Evolutionary conservation across 2,888 invertebrate genomes (phyloP), one percentile per base, ranked within the genome.

Genomic region (Ctena decussata): DNA sequence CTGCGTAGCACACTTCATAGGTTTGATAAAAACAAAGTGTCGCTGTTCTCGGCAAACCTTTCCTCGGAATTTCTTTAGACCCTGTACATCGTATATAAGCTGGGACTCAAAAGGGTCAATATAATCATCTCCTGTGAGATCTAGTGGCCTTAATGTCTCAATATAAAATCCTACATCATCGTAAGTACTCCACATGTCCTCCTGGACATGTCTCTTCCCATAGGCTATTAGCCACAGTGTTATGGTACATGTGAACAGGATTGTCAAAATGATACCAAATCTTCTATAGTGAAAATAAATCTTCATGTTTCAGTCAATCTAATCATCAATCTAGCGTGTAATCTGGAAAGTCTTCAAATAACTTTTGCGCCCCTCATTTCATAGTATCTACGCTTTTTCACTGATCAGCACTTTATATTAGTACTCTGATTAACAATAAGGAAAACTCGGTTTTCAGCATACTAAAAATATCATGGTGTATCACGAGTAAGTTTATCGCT

Each of bases 1-100:
- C 77, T 94, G 92, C 21, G 95, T 95, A 0, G 94, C 95, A 91
- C 95, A 95, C 81, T 95, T 95, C 92, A 95, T 94, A 76, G 94
- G 93, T 82, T 95, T 95, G 75, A 95, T 93, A 83, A 95, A 95
- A 5, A 94, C 94, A 78, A 95, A 87, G 84, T 95, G 93, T 27
- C 65, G 71, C 75, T 87, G 90, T 74, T 92, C 92, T 11, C 30
- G 0, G 32, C 89, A 89, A 8, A 30, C 35, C 8, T 78, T 71
- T 32, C 72, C 80, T n/a, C 53, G 65, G 6, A 82, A 71, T 30
- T 77, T 84, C 32, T 88, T 81, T 15, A 60, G 30, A 46, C 69
- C 65, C 6, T 65, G 65, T 21, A 65, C 18, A 35, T 65, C 65
- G 21, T 65, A 65, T 18, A 35, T 18, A 18, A 65, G 32, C 65